phyloP scores from a whole-genome alignment of 1,140 invertebrate species.

The Hyles euphorbiae region DNA sequence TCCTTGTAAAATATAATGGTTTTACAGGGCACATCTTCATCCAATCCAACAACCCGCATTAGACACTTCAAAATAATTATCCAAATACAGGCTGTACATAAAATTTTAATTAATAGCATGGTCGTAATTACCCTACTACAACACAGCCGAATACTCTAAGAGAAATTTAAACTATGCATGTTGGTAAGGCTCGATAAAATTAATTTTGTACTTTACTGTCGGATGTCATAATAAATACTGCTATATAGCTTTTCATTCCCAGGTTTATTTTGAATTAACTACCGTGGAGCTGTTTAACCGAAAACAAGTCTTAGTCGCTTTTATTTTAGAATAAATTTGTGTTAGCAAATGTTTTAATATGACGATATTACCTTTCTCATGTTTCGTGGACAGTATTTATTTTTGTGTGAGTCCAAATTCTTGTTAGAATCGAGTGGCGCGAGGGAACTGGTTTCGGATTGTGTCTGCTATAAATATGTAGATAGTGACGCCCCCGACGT shows the following conservation, averaged over 20 bases:
- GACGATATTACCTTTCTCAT: slow-evolving; percentile 60
- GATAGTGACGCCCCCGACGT: slow-evolving; percentile 60
- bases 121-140: slow-evolving; percentile 34
- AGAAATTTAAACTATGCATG: slow-evolving; percentile 53
- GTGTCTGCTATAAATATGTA: slow-evolving; percentile 67
- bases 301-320: slow-evolving; percentile 52
- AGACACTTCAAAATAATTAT: slow-evolving; percentile 16
- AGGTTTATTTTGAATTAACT: slow-evolving; percentile 45
- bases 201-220: slow-evolving; percentile 70
- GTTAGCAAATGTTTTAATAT: slow-evolving; percentile 38
- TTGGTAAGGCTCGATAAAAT: slow-evolving; percentile 57
- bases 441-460: slow-evolving; percentile 61
- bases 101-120: slow-evolving; percentile 37
- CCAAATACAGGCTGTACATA: slow-evolving; percentile 23
- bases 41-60: slow-evolving; percentile 1
- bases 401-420: slow-evolving; percentile 70
- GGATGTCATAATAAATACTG: slow-evolving; percentile 70
- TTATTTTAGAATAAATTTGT: slow-evolving; percentile 42
- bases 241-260: slow-evolving; percentile 58
- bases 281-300: slow-evolving; percentile 27
- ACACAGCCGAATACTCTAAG: slow-evolving; percentile 22
- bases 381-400: slow-evolving; percentile 72
- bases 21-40: not conserved
- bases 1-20: too few species aligned
- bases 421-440: slow-evolving; percentile 66